phyloP scores from a whole-genome alignment of 2,797 vertebrate genomes.

The Xyrichtys novacula region DNA sequence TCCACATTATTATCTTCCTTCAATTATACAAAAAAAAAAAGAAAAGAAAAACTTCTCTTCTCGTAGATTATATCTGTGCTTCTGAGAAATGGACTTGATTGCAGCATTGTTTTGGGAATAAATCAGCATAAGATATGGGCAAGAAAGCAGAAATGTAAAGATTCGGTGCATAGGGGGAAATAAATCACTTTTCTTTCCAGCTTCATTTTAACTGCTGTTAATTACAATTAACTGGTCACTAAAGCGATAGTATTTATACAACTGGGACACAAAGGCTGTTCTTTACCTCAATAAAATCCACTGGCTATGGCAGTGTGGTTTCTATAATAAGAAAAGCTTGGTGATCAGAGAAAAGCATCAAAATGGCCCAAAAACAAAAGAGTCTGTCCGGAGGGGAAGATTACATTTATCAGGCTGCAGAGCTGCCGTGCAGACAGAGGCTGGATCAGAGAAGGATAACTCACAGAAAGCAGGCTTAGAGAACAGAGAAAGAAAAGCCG shows the following conservation, averaged over 20 bases:
- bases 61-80: conserved; percentile 38
- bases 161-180: conserved; percentile 35
- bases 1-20: too few species aligned
- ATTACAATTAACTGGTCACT: conserved; percentile 77
- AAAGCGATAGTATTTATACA: conserved; percentile 73
- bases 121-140: conserved; percentile 24
- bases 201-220: conserved; percentile 77
- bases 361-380: conserved; percentile 77
- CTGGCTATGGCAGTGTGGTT: conserved; percentile 39
- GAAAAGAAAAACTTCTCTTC: too few species aligned
- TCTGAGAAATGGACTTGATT: conserved; percentile 43
- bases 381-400: conserved; percentile 71
- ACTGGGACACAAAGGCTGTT: conserved; percentile 69
- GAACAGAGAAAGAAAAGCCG: conserved; percentile 27
- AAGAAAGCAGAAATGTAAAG: conserved; percentile 30
- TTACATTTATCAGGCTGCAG: conserved; percentile 75
- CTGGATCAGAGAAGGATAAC: conserved; percentile 75
- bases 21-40: too few species aligned
- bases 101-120: conserved; percentile 43
- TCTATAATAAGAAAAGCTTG: conserved; percentile 56
- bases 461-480: conserved; percentile 65
- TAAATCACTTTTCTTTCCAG: conserved; percentile 67
- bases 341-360: conserved; percentile 56
- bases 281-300: conserved; percentile 63
- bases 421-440: conserved; percentile 60